Evolutionary conservation across 2,113 vertebrate species (phyloP).

Genomic region (Prinia subflava): DNA sequence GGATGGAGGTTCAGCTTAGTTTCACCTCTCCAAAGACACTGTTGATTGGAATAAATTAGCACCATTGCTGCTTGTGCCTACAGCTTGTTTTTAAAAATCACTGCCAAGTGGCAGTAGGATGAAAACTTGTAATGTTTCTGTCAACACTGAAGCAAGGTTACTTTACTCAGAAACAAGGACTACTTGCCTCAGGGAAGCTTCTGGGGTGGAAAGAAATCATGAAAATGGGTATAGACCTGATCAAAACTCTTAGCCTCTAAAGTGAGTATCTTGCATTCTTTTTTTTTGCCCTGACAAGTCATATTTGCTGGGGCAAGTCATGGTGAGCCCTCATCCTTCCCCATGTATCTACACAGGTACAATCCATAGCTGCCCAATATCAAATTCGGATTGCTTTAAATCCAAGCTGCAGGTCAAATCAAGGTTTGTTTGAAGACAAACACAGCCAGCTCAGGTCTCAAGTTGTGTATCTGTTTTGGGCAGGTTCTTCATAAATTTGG

Average conservation of each 20-base stretch:
- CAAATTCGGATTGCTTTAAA: background rate
- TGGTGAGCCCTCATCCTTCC: background rate
- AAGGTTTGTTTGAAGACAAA: background rate
- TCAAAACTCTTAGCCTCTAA: background rate
- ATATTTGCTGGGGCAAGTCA: background rate
- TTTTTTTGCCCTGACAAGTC: background rate
- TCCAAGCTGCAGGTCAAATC: background rate
- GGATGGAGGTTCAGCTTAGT: background rate
- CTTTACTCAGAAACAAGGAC: background rate
- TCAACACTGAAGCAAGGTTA: background rate
- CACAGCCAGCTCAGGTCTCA: background rate
- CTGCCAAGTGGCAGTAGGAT: background rate
- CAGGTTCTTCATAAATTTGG: background rate
- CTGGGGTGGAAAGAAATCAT: background rate
- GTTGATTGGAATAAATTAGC: background rate
- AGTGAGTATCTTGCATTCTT: background rate
- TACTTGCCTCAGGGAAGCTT: background rate
- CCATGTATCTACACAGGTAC: rapidly evolving
- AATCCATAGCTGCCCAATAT: background rate
- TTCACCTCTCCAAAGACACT: background rate
- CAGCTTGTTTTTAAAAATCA: background rate
- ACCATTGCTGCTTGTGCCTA: background rate
- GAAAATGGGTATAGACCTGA: background rate
- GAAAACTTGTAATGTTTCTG: background rate
- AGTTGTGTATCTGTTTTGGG: background rate